A percentile compares a stretch with the other conserved stretches of the same genome.
Conservation (phyloP, 2,888 invertebrate genomes). For the Cataglyphis livida region DNA sequence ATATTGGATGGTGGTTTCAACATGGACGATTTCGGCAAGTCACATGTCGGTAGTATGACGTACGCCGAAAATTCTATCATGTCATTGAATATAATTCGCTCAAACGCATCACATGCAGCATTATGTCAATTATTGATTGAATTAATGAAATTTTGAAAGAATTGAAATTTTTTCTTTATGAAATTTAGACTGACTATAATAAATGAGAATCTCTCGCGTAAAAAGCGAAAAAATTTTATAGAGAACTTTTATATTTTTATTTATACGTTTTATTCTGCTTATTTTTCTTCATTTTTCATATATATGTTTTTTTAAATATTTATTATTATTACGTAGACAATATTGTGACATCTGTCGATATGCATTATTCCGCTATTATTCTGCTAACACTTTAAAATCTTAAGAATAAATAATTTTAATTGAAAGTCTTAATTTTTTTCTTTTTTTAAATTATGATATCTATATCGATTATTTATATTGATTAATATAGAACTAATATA, state of each 20-base stretch:
- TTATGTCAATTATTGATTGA: neutral
- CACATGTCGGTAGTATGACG: neutral
- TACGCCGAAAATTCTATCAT: neutral
- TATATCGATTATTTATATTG: neutral
- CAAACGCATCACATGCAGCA: too few relatives aligned
- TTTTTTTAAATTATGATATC: neutral
- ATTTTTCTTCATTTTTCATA: neutral
- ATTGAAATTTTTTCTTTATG: neutral
- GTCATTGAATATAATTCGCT: too few relatives aligned
- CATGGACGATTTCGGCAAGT: neutral
- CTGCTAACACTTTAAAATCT: neutral
- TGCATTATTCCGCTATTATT: neutral
- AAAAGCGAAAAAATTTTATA: neutral
- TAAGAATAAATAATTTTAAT: neutral
- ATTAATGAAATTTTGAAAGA: neutral
- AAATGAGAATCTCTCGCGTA: neutral
- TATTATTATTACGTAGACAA: neutral
- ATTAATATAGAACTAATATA: neutral
- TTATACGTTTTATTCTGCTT: neutral
- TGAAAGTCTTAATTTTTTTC: too few relatives aligned
- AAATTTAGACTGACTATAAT: neutral
- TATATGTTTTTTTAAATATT: neutral
- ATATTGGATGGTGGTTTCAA: neutral
- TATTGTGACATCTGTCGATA: neutral
- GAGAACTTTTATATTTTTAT: neutral